Percentiles rank a stretch among this genome's conserved stretches.
These are phyloP conservation scores for Nemoura dubitans DNA, from an alignment of 2,888 invertebrate species.

Conservation along the genomic window DNA sequence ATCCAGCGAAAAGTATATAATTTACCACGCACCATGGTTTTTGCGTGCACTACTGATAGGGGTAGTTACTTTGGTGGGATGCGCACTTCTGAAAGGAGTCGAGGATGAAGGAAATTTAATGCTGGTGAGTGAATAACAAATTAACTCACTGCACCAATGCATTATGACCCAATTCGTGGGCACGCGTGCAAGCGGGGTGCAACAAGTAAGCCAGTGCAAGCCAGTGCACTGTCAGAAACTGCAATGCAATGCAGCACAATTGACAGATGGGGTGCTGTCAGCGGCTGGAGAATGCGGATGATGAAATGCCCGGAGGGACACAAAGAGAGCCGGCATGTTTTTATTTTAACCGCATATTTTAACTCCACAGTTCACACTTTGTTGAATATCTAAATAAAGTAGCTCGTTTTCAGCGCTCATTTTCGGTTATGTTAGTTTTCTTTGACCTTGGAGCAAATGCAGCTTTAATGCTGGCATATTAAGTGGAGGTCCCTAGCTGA, in stretches of 20 bases:
- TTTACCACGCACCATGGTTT: background rate
- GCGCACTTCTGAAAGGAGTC: background rate
- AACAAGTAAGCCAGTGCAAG: background rate
- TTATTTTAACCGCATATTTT: background rate
- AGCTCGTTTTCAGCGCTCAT: too few species aligned
- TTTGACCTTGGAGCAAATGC: too few species aligned
- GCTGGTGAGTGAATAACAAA: background rate
- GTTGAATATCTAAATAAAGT: too few species aligned
- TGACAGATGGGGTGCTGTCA: conserved; percentile 1
- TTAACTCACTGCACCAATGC: background rate
- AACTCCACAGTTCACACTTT: too few species aligned
- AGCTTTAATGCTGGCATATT: too few species aligned
- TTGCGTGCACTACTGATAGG: background rate
- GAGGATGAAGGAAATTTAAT: background rate
- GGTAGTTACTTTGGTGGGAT: background rate
- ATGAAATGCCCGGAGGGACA: background rate
- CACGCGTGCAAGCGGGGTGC: background rate
- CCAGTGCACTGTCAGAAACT: background rate
- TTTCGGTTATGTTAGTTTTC: too few species aligned
- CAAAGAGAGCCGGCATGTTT: background rate
- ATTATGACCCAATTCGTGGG: background rate
- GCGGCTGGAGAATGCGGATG: background rate
- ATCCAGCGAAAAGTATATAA: background rate
- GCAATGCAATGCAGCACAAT: background rate
- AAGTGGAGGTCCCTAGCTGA: too few species aligned